Evolutionary conservation across 2,797 vertebrate species (phyloP).

Genomic region (Heterohyrax brucei): DNA sequence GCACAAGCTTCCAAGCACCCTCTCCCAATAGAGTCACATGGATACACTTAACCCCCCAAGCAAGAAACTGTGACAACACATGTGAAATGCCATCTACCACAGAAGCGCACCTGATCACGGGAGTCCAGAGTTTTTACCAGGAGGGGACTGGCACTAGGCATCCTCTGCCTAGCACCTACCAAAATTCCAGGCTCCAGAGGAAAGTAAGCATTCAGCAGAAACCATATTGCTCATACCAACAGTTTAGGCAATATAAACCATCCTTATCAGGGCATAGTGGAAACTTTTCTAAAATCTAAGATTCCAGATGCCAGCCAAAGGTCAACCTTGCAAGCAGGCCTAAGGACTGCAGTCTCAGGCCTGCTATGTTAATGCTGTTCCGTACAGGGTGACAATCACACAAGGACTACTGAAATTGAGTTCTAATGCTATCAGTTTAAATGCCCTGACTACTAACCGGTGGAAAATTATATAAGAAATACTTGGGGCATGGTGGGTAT

Average conservation of each 20-base stretch:
- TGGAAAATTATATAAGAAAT: neutral
- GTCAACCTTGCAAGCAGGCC: neutral
- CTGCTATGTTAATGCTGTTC: neutral
- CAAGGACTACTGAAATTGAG: neutral
- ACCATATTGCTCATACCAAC: neutral
- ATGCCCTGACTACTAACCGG: neutral
- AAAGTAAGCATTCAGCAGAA: conserved; percentile 16
- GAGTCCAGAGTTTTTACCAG: neutral
- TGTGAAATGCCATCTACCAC: neutral
- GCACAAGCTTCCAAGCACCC: neutral
- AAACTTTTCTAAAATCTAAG: conserved; percentile 9
- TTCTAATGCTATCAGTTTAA: conserved; percentile 17
- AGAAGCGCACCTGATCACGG: neutral
- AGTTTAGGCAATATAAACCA: neutral
- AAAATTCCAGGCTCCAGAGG: conserved; percentile 7
- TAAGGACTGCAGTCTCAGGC: neutral
- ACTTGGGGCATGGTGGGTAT: neutral
- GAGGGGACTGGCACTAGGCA: neutral
- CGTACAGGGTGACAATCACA: neutral
- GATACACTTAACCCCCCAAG: neutral
- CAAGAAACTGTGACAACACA: neutral
- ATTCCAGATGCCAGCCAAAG: neutral
- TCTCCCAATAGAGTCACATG: neutral
- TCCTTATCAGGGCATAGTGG: neutral
- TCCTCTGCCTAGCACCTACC: neutral